These are phyloP conservation scores for Leptodactylus fuscus DNA, from an alignment of 2,113 vertebrate genomes.

Conservation along the genomic window DNA sequence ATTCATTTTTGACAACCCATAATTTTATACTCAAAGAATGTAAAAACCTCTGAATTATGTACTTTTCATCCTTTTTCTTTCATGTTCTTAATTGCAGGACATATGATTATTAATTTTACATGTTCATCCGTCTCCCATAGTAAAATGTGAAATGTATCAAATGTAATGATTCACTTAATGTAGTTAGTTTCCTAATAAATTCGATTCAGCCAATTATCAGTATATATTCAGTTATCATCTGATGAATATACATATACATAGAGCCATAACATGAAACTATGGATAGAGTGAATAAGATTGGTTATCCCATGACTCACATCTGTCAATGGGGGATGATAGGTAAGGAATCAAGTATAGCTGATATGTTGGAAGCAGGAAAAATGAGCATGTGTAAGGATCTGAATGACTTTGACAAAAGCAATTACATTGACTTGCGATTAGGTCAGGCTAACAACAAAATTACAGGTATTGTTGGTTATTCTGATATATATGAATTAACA, in stretches of 20 bases:
- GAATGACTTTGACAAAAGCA: too few relatives aligned
- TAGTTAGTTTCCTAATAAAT: neutral
- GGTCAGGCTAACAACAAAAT: too few relatives aligned
- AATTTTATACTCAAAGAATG: constrained; percentile 53
- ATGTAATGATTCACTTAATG: constrained; percentile 15
- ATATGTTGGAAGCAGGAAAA: too few relatives aligned
- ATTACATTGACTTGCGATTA: too few relatives aligned
- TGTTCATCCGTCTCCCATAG: neutral
- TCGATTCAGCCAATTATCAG: neutral
- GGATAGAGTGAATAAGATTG: too few relatives aligned
- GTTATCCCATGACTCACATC: too few relatives aligned
- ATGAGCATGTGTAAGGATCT: too few relatives aligned
- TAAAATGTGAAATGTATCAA: neutral
- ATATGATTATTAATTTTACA: constrained; percentile 48
- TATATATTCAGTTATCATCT: neutral
- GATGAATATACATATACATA: neutral
- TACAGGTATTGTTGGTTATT: too few relatives aligned
- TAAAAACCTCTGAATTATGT: constrained; percentile 51
- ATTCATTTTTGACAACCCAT: constrained; percentile 59
- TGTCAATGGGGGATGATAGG: too few relatives aligned
- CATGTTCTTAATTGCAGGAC: constrained; percentile 55
- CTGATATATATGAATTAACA: too few relatives aligned
- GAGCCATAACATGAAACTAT: too few relatives aligned
- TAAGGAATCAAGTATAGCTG: too few relatives aligned
- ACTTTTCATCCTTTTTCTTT: constrained; percentile 50